Conservation (phyloP, 2,888 invertebrate species). For the Synanthedon vespiformis region DNA sequence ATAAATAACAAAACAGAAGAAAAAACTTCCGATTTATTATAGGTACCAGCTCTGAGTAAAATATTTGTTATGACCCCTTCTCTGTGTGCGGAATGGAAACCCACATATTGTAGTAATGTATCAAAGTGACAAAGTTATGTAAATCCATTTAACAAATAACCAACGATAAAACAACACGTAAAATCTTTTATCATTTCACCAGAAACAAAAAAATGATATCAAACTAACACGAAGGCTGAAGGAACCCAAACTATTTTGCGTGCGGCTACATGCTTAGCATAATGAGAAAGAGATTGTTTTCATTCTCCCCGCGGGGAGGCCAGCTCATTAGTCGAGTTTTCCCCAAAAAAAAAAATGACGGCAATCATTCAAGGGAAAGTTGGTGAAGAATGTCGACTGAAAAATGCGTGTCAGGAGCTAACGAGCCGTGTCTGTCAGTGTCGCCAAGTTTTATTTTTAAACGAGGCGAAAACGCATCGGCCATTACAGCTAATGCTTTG, state of each 20-base stretch:
- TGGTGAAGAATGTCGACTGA: slow-evolving; percentile 28
- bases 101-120: background rate
- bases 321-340: slow-evolving; percentile 15
- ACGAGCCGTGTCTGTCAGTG: slow-evolving; percentile 49
- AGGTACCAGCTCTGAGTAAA: too few relatives aligned
- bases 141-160: slow-evolving; percentile 5
- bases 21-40: too few relatives aligned
- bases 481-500: slow-evolving; percentile 33
- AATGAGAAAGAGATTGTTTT: slow-evolving; percentile 47
- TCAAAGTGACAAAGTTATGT: background rate
- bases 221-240: background rate
- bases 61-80: too few relatives aligned
- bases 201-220: background rate
- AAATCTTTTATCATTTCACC: slow-evolving; percentile 1
- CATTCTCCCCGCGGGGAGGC: slow-evolving; percentile 19
- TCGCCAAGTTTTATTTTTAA: slow-evolving; percentile 36
- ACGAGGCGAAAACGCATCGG: slow-evolving; percentile 37
- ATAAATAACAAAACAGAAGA: too few relatives aligned
- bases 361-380: slow-evolving; percentile 45
- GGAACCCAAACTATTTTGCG: slow-evolving; percentile 22
- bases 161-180: slow-evolving; percentile 3
- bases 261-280: slow-evolving; percentile 38
- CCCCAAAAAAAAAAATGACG: slow-evolving; percentile 30
- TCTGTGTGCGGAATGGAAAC: too few relatives aligned
- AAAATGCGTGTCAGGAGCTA: slow-evolving; percentile 25